These are phyloP conservation scores for Squalus acanthias DNA, from an alignment of 2,797 vertebrate genomes.

Conservation along the genomic window DNA sequence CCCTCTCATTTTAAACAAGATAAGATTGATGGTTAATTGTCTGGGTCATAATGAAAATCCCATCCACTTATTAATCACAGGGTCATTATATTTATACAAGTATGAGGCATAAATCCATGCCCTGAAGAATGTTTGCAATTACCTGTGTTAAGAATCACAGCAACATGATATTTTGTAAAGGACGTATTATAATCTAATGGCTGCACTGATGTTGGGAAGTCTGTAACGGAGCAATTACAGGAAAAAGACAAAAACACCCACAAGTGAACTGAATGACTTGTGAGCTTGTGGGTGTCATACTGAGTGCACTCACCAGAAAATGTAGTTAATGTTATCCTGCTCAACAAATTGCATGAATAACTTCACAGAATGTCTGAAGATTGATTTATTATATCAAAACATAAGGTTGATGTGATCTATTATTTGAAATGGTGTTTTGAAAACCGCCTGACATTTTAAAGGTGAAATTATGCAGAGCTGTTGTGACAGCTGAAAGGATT, in stretches of 20 bases:
- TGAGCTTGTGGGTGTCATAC: background rate
- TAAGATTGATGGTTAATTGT: background rate
- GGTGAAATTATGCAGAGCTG: slow-evolving; percentile 12
- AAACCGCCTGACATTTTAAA: slow-evolving; percentile 38
- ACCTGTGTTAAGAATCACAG: slow-evolving; percentile 47
- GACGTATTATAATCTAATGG: background rate
- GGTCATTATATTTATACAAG: slow-evolving; percentile 49
- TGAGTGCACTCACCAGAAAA: background rate
- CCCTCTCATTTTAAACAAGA: background rate
- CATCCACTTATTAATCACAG: slow-evolving; percentile 47
- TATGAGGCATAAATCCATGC: slow-evolving; percentile 49
- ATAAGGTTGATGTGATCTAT: slow-evolving; percentile 45
- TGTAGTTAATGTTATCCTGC: slow-evolving; percentile 14
- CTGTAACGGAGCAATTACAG: background rate
- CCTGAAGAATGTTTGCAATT: slow-evolving; percentile 48
- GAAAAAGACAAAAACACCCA: slow-evolving; percentile 28
- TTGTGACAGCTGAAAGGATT: background rate
- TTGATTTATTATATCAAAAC: slow-evolving; percentile 33
- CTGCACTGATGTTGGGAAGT: slow-evolving; percentile 2
- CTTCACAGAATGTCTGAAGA: background rate
- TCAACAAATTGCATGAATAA: background rate
- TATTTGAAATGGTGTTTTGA: slow-evolving; percentile 41
- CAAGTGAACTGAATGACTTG: background rate
- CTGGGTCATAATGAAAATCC: slow-evolving; percentile 22
- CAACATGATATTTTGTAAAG: slow-evolving; percentile 46